Evolutionary conservation across 2,113 vertebrate genomes (phyloP).

Genomic region (Anseranas semipalmata): DNA sequence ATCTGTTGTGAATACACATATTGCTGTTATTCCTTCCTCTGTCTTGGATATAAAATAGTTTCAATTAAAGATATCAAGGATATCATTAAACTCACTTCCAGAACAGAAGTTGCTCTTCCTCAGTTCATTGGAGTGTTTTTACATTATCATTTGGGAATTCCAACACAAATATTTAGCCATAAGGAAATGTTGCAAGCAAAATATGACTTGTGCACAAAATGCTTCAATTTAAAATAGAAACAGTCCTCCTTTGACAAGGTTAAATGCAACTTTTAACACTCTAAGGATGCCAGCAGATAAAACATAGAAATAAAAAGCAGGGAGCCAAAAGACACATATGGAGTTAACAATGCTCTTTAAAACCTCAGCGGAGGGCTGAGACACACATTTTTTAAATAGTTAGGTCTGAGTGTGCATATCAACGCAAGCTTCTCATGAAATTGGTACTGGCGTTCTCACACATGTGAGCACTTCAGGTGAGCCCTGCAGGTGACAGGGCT

Average conservation of each 20-base stretch:
- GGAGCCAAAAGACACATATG: constrained; percentile 38
- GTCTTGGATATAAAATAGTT: neutral
- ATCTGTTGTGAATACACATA: neutral
- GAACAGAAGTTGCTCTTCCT: neutral
- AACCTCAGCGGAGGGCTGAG: neutral
- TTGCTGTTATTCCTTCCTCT: neutral
- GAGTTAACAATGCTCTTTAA: constrained; percentile 18
- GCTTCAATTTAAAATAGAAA: neutral
- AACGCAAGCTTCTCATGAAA: neutral
- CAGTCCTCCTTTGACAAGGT: constrained; percentile 38
- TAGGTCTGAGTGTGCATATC: neutral
- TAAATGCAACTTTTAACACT: constrained; percentile 37
- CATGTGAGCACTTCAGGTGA: neutral
- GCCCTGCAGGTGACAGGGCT: neutral
- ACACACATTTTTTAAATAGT: neutral
- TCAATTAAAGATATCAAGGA: neutral
- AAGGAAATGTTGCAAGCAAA: constrained; percentile 9
- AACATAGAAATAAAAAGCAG: constrained; percentile 6
- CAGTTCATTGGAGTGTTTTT: neutral
- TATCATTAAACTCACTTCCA: neutral
- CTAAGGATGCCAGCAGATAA: constrained; percentile 25
- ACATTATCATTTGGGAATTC: neutral
- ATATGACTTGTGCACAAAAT: neutral
- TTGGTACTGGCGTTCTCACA: fast-evolving
- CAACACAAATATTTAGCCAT: constrained; percentile 37